Conservation (phyloP, 2,797 vertebrate species). For the Squalus acanthias region DNA sequence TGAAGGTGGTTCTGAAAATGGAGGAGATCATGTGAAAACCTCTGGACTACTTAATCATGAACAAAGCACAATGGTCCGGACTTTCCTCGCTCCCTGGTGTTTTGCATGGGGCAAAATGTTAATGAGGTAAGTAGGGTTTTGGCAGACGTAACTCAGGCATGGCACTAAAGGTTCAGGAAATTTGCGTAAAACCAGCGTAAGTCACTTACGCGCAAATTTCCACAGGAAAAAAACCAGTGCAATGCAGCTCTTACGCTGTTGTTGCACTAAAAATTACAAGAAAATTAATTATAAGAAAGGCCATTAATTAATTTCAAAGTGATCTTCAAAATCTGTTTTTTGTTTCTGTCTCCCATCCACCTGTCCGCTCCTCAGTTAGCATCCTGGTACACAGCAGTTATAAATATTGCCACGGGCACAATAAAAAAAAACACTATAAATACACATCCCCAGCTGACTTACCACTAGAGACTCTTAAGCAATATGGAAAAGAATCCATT, state of each 20-base stretch:
- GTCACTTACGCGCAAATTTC: not conserved
- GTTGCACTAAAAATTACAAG: not conserved
- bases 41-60: not conserved
- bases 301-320: not conserved
- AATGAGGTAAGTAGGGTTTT: not conserved
- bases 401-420: not conserved
- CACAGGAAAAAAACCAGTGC: not conserved
- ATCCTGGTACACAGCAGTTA: not conserved
- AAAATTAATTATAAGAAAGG: not conserved
- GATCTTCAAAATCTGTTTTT: not conserved
- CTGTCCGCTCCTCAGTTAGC: not conserved
- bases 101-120: not conserved
- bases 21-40: not conserved
- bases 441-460: not conserved
- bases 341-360: not conserved
- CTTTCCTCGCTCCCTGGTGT: not conserved
- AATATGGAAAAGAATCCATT: constrained; percentile 12
- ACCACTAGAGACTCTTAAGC: not conserved
- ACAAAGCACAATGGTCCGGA: not conserved
- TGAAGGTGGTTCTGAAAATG: not conserved
- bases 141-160: not conserved
- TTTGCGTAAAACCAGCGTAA: not conserved
- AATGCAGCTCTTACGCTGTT: not conserved
- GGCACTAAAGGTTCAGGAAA: not conserved
- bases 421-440: constrained; percentile 23